Evolutionary conservation across 2,797 vertebrate species (phyloP).

Genomic region (Rhabdomys pumilio): DNA sequence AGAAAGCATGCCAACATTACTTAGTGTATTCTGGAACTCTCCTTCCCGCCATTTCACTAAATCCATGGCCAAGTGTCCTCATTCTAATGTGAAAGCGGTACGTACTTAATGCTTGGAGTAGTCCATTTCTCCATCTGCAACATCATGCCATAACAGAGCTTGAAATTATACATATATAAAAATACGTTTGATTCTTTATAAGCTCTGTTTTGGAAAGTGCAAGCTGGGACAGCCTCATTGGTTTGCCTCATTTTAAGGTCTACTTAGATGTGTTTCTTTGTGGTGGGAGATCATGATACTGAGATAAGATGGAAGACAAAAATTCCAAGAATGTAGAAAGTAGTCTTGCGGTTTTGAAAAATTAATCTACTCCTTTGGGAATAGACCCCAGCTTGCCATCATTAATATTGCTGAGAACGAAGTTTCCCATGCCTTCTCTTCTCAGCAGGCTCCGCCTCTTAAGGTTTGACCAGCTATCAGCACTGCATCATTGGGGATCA

Average conservation of each 20-base stretch:
- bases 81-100: background rate
- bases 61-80: background rate
- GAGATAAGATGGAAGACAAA: background rate
- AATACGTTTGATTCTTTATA: background rate
- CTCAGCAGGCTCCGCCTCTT: background rate
- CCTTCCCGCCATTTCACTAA: background rate
- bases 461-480: background rate
- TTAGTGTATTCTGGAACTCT: background rate
- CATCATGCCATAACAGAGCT: background rate
- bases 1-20: background rate
- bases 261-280: background rate
- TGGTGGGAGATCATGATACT: background rate
- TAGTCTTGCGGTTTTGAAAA: background rate
- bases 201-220: background rate
- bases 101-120: background rate
- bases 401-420: background rate
- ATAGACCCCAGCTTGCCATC: background rate
- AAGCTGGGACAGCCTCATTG: background rate
- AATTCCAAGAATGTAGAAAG: background rate
- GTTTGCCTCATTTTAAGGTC: background rate
- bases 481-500: background rate
- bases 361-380: background rate
- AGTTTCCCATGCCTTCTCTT: no score
- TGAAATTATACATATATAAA: background rate
- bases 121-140: background rate